Base-by-base conservation (phyloP, 2,888 invertebrate species). In the Drosophila kokeensis region DNA sequence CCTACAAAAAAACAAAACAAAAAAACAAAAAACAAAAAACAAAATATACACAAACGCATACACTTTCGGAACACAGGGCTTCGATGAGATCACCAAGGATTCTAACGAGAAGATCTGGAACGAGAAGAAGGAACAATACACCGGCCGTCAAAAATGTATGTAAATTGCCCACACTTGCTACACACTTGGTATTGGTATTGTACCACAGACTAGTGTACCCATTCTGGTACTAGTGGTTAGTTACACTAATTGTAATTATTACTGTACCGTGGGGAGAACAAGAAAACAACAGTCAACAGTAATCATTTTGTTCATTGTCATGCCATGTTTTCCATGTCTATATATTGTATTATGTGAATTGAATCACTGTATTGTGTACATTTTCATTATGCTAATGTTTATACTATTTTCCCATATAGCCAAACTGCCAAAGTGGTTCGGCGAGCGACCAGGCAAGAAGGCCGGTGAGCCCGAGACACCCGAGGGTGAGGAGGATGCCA, bases 341-440 rank as follows among this genome's bases (percentile, higher is more conserved):
- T 66, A 29, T 66, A 40, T 5, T 24, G 15, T 50, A 3, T 53
- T 58, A 15, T 38, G 3, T 32, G 18, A 48, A 24, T 24, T 13
- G 53, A 34, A 18, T 38, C 0, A 0, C 10, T 24, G 36, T 18
- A 18, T 30, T 24, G 4, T 2, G n/a, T n/a, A 3, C 2, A 2
- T 4, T 27, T 3, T 4, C 34, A 45, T n/a, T 32, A 55, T 62
- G 61, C 54, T 63, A 50, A 65, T 74, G 7, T 1, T 1, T 38
- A 1, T 6, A 48, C 34, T 8, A 10, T 6, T 49, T 27, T 36
- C 2, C 5, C 4, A 29, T 73, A 5, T 93, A 98, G 98, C 97
- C 95, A 96, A 96, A 95, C 95, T 98, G 94, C 98, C 98, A 91
- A 98, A 98, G 94, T 98, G 98, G 98, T 98, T 98, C 95, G 98